Base-by-base conservation (phyloP, 2,797 vertebrate species). In the Myotis pilosus region DNA sequence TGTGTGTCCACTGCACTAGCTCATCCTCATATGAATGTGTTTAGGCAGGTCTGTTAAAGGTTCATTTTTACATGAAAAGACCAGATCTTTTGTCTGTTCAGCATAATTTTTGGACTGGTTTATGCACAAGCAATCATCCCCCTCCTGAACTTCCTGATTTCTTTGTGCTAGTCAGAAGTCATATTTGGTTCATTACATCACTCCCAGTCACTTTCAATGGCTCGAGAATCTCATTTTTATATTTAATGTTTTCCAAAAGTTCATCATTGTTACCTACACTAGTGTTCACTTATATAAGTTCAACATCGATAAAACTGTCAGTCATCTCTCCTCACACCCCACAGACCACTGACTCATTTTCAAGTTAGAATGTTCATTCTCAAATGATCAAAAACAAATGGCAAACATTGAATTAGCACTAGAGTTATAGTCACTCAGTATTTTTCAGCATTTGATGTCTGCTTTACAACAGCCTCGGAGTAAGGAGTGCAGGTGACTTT, bases 351-450 rank as follows among this genome's bases (percentile, higher is more conserved):
- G 33, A 83, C 25, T 84, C 49, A 51, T 13, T 93, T 86, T 55
- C 36, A 53, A 88, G 72, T 90, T 60, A 76, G 10, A 94, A 22
- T 76, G 30, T 87, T 79, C 36, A 36, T 90, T 91, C 60, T 68
- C 36, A 94, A 20, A 60, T 72, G 38, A 80, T 89, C 57, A 62
- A 75, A 96, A 93, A 64, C 55, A 89, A 92, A 51, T 51, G 62
- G 79, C 60, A 38, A 64, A 51, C 81, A 68, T 22, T 19, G 57
- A 87, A 69, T 88, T 60, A 83, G 49, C 41, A 47, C 8, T 51
- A 88, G 44, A 84, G 38, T 87, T 10, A 16, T 51, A 69, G 11
- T 51, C 38, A 62, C n/a, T 94, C 62, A 55, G 20, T 75, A 53
- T 72, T 91, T 64, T 93, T 76, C 38, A 91, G 13, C 41, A 87